phyloP scores from a whole-genome alignment of 2,113 vertebrate genomes.

The Stomatorhinus ivindoensis region DNA sequence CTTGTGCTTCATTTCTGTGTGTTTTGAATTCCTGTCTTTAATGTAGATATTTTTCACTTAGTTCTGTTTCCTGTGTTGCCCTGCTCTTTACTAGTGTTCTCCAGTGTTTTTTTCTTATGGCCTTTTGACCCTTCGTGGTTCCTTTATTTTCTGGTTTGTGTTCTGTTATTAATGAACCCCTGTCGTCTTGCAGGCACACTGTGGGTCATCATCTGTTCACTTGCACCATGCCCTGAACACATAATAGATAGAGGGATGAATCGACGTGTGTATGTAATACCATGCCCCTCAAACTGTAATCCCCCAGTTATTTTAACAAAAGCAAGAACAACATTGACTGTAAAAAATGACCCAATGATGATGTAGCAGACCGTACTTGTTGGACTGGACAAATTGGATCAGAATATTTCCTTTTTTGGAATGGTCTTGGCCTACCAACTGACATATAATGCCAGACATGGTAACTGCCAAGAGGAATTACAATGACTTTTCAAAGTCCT shows the following conservation, averaged over 20 bases:
- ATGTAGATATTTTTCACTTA: too few species aligned
- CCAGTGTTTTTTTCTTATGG: too few species aligned
- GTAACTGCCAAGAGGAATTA: neutral
- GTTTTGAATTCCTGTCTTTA: too few species aligned
- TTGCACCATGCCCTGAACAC: too few species aligned
- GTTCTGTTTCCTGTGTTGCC: too few species aligned
- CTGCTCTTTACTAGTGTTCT: too few species aligned
- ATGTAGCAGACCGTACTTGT: neutral
- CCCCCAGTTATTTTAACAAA: neutral
- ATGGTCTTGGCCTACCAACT: neutral
- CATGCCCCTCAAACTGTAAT: neutral
- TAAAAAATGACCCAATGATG: neutral
- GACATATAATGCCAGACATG: neutral
- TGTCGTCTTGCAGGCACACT: too few species aligned
- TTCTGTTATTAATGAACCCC: too few species aligned
- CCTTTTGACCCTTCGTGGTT: too few species aligned
- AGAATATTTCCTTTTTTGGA: neutral
- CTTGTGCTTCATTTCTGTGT: too few species aligned
- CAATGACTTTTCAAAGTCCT: neutral
- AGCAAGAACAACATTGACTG: neutral
- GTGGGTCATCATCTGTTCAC: too few species aligned
- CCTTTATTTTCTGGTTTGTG: too few species aligned
- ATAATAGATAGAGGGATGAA: neutral
- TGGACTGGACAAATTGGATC: neutral
- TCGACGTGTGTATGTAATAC: neutral